phyloP scores from a whole-genome alignment of 2,888 invertebrate genomes.

The Cryptus viduatorius region DNA sequence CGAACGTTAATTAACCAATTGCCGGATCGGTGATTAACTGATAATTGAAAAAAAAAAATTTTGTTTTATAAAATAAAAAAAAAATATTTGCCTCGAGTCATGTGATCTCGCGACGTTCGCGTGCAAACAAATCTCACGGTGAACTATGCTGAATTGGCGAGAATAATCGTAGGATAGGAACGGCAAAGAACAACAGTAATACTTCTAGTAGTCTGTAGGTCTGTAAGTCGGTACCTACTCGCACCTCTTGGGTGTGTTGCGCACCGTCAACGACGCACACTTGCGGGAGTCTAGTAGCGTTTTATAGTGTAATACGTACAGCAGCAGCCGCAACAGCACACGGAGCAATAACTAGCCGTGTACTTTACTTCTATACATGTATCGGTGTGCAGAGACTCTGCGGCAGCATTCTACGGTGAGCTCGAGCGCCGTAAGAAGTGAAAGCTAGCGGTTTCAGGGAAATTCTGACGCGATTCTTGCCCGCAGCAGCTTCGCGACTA shows the following conservation, averaged over 20 bases:
- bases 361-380: conserved; percentile 8
- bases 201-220: conserved; percentile 57
- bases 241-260: conserved; percentile 65
- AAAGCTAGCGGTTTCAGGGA: conserved; percentile 83
- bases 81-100: background rate
- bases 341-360: conserved; percentile 32
- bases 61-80: too few species aligned
- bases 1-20: background rate
- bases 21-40: background rate
- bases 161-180: conserved; percentile 33
- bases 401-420: conserved; percentile 60
- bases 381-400: conserved; percentile 46
- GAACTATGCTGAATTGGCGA: conserved; percentile 16
- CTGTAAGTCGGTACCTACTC: conserved; percentile 63
- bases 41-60: background rate
- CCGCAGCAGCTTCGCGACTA: conserved; percentile 62
- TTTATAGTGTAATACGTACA: conserved; percentile 57
- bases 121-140: background rate
- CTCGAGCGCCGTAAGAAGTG: conserved; percentile 77
- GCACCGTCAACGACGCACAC: conserved; percentile 62
- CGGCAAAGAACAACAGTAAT: conserved; percentile 38
- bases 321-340: conserved; percentile 16
- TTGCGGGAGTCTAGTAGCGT: conserved; percentile 53
- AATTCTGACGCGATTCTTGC: conserved; percentile 76
- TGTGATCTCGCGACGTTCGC: background rate